Evolutionary conservation across 1,140 invertebrate genomes (phyloP), one percentile per base, ranked within the genome.

Genomic region (Caenorhabditis briggsae): DNA sequence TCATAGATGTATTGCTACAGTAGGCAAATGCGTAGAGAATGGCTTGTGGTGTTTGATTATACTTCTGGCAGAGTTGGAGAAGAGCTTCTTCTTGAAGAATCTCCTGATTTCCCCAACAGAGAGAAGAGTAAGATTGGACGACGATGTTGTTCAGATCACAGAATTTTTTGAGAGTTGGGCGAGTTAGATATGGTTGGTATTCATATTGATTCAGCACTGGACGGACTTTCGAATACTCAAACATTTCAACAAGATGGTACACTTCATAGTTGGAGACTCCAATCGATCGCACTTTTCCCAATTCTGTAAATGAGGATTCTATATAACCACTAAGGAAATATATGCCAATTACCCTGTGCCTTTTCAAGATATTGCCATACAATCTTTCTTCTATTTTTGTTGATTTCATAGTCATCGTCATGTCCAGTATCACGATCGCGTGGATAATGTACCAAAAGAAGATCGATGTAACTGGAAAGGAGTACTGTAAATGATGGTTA

Each of bases 191-290:
- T 25, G 93, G 93, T 88, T 94, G 93, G 86, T 92, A 92, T 88
- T 94, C 93, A 23, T 89, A 56, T 87, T 96, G 96, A 93, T 96
- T 95, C 2, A 97, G 95, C 90, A 95, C 94, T 48, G 96, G 96
- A 14, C 94, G 93, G 23, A 94, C 46, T 82, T 87, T 87, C 2
- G 86, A 82, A 46, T 87, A 87, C 20, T 87, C 58, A 11, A 41
- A 90, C 50, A 97, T 92, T 88, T 96, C 94, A 89, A 94, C 90
- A 1, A 97, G 91, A 93, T 97, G 96, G 33, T 93, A 92, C 3
- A 95, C 92, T 43, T 94, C 95, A 90, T 95, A 97, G 93, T 97
- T 97, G 0, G 96, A 96, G 0, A 97, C 95, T 14, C 96, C 96
- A 88, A 96, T 95, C 7, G 95, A 94, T 91, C 93, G 94, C 2